Conservation (phyloP, 2,797 vertebrate species). For the Anabacerthia variegaticeps region DNA sequence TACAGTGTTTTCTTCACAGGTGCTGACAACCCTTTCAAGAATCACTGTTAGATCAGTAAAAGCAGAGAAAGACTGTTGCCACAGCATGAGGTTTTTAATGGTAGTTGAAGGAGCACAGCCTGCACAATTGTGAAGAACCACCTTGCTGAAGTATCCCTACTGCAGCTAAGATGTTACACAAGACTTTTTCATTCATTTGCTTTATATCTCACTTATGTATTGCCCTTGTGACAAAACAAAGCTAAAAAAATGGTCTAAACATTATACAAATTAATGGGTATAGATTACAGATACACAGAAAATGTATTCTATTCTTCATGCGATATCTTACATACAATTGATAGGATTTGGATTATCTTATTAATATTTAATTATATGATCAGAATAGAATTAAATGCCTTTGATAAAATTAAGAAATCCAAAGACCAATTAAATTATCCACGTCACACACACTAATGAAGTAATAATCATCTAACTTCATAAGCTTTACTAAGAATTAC, state of each 20-base stretch:
- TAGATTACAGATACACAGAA: not conserved
- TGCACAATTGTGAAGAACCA: not conserved
- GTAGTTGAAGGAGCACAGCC: not conserved
- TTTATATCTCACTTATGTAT: not conserved
- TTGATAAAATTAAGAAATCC: slow-evolving; percentile 10
- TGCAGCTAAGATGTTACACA: not conserved
- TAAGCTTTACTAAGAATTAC: not conserved
- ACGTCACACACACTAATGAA: not conserved
- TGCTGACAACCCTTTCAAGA: not conserved
- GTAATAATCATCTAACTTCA: not conserved
- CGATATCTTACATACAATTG: not conserved
- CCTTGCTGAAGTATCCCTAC: not conserved
- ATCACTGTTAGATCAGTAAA: not conserved
- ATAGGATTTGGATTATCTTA: not conserved
- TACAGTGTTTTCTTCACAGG: not conserved
- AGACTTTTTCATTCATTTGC: not conserved
- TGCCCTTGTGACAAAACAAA: not conserved
- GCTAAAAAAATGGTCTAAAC: not conserved
- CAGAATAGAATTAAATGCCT: not conserved
- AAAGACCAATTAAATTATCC: slow-evolving; percentile 24
- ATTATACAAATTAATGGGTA: not conserved
- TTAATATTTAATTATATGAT: slow-evolving; percentile 14
- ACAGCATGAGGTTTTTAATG: not conserved
- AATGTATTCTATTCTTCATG: not conserved
- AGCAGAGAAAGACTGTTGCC: not conserved